Evolutionary conservation across 2,113 vertebrate genomes (phyloP).

Genomic region (Rhegmatorhina hoffmannsi): DNA sequence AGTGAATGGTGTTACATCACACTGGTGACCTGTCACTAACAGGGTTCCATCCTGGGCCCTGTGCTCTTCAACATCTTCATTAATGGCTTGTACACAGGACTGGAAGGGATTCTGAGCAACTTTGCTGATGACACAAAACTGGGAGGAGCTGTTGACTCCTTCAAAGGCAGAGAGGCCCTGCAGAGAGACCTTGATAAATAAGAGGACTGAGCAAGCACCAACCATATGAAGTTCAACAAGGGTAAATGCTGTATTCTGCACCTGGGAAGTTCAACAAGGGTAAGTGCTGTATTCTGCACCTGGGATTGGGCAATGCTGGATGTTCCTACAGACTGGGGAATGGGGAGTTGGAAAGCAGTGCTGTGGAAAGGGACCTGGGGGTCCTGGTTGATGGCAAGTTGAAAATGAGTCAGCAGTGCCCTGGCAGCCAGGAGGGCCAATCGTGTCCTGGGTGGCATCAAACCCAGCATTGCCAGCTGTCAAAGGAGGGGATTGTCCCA

Average conservation of each 20-base stretch:
- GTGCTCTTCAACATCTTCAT: not conserved
- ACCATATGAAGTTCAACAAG: not conserved
- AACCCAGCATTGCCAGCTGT: rapidly evolving
- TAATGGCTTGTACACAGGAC: not conserved
- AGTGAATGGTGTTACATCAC: not conserved
- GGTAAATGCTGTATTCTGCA: too few relatives aligned
- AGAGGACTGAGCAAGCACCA: not conserved
- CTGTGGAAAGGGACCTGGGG: not conserved
- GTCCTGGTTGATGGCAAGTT: rapidly evolving
- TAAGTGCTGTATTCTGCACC: not conserved
- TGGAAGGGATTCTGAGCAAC: not conserved
- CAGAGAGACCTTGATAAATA: not conserved
- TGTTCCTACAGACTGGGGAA: not conserved
- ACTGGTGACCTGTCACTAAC: not conserved
- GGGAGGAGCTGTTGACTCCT: not conserved
- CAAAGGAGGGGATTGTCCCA: not conserved
- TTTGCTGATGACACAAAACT: not conserved
- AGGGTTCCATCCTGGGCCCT: not conserved
- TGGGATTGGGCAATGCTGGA: not conserved
- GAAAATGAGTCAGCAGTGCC: not conserved
- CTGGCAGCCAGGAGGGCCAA: not conserved
- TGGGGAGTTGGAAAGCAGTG: not conserved
- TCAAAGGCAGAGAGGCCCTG: not conserved
- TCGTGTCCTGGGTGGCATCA: rapidly evolving
- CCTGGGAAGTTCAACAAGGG: not conserved